Conservation (phyloP, 37 sponge, comb jelly and placozoan species). For the Ephydatia muelleri region DNA sequence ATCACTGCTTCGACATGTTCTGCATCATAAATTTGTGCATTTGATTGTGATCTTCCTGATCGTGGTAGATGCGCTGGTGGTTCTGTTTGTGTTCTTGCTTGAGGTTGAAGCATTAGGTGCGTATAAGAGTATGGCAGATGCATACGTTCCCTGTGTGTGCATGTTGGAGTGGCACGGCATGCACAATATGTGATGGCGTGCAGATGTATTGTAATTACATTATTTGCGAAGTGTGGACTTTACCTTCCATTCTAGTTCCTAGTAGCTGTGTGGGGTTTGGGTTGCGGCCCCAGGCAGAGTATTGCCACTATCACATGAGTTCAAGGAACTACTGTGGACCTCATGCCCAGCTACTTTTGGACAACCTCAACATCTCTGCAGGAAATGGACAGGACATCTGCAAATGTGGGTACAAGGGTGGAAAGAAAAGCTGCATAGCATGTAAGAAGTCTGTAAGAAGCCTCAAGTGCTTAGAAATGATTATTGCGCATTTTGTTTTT, state of each 20-base stretch:
- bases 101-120: constrained; percentile 84
- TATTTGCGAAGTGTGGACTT: too few relatives aligned
- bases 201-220: too few relatives aligned
- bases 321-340: constrained; percentile 24
- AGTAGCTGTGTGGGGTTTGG: too few relatives aligned
- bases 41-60: constrained; percentile 70
- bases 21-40: constrained; percentile 74
- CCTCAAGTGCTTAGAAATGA: not conserved
- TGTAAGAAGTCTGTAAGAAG: constrained; percentile 5
- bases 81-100: constrained; percentile 81
- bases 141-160: too few relatives aligned
- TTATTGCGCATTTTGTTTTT: not conserved
- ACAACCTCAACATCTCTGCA: not conserved
- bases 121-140: too few relatives aligned
- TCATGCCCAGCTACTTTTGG: constrained; percentile 11
- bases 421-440: constrained; percentile 10
- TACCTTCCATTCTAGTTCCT: too few relatives aligned
- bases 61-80: constrained; percentile 81
- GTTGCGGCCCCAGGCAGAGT: constrained; percentile 22
- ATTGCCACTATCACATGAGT: constrained; percentile 35
- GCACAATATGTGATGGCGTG: too few relatives aligned
- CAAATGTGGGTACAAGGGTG: constrained; percentile 24
- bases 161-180: too few relatives aligned
- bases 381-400: constrained; percentile 7
- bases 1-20: not conserved